Conservation (phyloP, 1,140 invertebrate species). For the Eciton burchellii region DNA sequence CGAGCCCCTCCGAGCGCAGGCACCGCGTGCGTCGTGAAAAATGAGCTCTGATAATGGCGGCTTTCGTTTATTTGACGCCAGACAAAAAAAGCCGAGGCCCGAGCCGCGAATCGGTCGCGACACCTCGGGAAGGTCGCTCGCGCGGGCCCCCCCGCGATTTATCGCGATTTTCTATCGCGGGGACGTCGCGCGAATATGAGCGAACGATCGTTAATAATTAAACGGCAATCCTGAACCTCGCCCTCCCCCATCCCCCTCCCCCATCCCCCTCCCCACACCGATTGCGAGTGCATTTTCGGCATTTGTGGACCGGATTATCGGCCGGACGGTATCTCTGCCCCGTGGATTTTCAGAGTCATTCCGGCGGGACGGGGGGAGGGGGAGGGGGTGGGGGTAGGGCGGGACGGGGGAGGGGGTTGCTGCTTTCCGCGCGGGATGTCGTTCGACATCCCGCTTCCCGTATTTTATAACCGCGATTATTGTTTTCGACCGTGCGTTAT, state of each 20-base stretch:
- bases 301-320: no score
- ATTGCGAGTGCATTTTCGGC: background rate
- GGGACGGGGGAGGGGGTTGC: no score
- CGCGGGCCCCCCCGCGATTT: background rate
- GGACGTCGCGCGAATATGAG: background rate
- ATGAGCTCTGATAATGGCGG: slow-evolving; percentile 80
- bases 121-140: slow-evolving; percentile 8
- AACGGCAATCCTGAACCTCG: no score
- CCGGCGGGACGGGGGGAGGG: no score
- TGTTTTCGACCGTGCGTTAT: background rate
- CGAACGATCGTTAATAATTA: background rate
- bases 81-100: slow-evolving; percentile 73
- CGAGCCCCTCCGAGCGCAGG: slow-evolving; percentile 23
- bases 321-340: background rate
- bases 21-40: slow-evolving; percentile 64
- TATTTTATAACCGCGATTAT: background rate
- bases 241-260: no score
- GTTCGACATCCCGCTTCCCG: background rate
- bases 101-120: slow-evolving; percentile 52
- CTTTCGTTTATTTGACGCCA: slow-evolving; percentile 81
- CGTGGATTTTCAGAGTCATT: slow-evolving; percentile 1
- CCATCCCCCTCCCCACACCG: no score
- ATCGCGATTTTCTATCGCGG: background rate
- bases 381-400: no score
- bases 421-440: background rate